Evolutionary conservation across 2,797 vertebrate species (phyloP).

Genomic region (Melanogrammus aeglefinus): DNA sequence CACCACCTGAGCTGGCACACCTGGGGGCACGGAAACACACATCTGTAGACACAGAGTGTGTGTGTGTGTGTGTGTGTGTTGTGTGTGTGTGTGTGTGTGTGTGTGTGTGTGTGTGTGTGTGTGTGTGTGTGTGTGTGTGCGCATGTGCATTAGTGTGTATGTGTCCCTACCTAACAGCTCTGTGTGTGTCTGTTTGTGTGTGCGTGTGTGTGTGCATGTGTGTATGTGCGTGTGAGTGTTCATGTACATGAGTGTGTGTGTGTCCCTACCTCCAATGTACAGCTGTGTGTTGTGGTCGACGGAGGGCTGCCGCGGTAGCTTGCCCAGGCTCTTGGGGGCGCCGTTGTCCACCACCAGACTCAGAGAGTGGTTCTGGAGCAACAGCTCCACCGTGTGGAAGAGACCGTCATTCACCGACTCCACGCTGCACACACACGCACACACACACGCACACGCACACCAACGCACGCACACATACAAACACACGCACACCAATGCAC

Average conservation of each 20-base stretch:
- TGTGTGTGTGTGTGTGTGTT: not conserved
- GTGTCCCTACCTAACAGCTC: not conserved
- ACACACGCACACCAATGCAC: conserved; percentile 10
- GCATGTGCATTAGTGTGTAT: not conserved
- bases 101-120: not conserved
- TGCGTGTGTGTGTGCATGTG: not conserved
- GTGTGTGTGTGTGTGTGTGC: not conserved
- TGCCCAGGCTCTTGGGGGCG: conserved; percentile 89
- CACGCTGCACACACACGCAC: conserved; percentile 73
- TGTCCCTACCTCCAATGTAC: conserved; percentile 89
- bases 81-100: not conserved
- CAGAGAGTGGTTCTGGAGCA: conserved; percentile 92
- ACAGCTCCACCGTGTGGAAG: conserved; percentile 91
- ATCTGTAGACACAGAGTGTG: not conserved
- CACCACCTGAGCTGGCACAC: conserved; percentile 84
- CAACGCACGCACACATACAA: conserved; percentile 14
- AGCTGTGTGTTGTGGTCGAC: conserved; percentile 88
- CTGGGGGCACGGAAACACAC: conserved; percentile 58
- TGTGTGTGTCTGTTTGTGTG: not conserved
- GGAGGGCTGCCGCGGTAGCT: conserved; percentile 85
- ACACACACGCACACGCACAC: conserved; percentile 19
- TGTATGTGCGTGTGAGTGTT: conserved; percentile 9
- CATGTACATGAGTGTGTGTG: not conserved
- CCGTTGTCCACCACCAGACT: conserved; percentile 96
- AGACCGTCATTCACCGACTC: conserved; percentile 95